A percentile compares a stretch with the other conserved stretches of the same genome.
These are phyloP conservation scores for Daphoenositta chrysoptera DNA, from an alignment of 2,113 vertebrate genomes.

Conservation along the genomic window DNA sequence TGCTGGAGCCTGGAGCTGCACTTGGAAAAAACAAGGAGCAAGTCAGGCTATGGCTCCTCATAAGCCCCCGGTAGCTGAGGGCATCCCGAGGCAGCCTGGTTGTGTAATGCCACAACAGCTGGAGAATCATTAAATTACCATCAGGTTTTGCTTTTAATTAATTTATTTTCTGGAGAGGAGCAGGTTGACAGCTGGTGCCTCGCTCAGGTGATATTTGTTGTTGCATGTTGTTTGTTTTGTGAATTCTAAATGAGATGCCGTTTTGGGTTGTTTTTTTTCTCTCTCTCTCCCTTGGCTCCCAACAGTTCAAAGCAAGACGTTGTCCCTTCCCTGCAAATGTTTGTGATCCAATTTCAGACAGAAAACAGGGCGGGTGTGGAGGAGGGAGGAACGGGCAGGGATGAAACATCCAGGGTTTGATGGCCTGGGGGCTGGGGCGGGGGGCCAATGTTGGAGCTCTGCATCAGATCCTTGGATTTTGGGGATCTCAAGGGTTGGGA, in stretches of 20 bases:
- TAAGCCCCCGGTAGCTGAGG: background rate
- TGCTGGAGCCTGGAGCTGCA: background rate
- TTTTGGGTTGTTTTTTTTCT: background rate
- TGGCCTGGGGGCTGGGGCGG: background rate
- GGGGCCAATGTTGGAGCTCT: rapidly evolving
- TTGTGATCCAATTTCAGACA: conserved; percentile 15
- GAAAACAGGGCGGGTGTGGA: background rate
- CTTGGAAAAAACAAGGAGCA: background rate
- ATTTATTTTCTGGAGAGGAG: background rate
- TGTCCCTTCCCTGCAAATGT: conserved; percentile 34
- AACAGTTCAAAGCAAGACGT: conserved; percentile 24
- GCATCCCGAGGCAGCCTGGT: background rate
- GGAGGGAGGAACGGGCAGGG: background rate
- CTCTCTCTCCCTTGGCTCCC: background rate
- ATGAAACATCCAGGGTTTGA: background rate
- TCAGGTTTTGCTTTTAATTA: background rate
- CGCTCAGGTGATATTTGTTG: conserved; percentile 9
- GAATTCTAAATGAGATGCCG: background rate
- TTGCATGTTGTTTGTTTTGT: background rate
- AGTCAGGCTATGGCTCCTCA: background rate
- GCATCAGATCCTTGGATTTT: background rate
- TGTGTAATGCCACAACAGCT: background rate
- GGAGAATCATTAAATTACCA: background rate
- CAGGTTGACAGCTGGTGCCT: background rate
- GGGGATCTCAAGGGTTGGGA: background rate